These are phyloP conservation scores for Herminia tarsipennalis DNA, from an alignment of 2,888 invertebrate genomes.

Conservation along the genomic window DNA sequence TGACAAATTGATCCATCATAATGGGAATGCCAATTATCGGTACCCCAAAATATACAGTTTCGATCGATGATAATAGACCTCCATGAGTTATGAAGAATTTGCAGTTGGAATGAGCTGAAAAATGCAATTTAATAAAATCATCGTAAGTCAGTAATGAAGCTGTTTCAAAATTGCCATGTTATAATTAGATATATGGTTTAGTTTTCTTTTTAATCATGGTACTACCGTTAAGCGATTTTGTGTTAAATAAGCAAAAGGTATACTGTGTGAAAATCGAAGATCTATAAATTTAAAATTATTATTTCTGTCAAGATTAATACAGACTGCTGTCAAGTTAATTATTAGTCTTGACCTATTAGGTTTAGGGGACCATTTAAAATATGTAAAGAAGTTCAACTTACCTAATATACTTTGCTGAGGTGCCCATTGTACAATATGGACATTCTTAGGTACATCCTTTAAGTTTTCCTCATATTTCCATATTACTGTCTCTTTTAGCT, in stretches of 20 bases:
- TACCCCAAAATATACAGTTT: constrained; percentile 59
- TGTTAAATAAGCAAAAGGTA: no score
- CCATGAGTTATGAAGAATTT: constrained; percentile 60
- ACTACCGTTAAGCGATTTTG: no score
- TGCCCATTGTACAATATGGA: constrained; percentile 68
- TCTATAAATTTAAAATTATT: no score
- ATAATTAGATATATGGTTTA: no score
- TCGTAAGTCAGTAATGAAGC: no score
- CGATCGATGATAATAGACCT: constrained; percentile 58
- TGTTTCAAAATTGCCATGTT: no score
- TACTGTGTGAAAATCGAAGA: no score
- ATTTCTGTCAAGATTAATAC: no score
- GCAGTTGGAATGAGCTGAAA: constrained; percentile 59
- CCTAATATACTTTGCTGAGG: constrained; percentile 71
- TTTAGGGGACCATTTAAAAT: neutral
- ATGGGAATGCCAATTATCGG: constrained; percentile 61
- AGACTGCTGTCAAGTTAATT: no score
- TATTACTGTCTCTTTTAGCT: constrained; percentile 64
- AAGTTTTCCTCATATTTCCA: constrained; percentile 71
- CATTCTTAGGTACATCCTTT: constrained; percentile 58
- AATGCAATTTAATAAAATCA: no score
- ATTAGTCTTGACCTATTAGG: neutral
- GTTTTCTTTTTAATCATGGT: no score
- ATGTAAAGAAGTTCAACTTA: constrained; percentile 26
- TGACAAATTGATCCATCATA: constrained; percentile 62